Percentiles rank a stretch among this genome's conserved stretches.
phyloP scores from a whole-genome alignment of 2,888 invertebrate genomes.

The Agriopis aurantiaria region DNA sequence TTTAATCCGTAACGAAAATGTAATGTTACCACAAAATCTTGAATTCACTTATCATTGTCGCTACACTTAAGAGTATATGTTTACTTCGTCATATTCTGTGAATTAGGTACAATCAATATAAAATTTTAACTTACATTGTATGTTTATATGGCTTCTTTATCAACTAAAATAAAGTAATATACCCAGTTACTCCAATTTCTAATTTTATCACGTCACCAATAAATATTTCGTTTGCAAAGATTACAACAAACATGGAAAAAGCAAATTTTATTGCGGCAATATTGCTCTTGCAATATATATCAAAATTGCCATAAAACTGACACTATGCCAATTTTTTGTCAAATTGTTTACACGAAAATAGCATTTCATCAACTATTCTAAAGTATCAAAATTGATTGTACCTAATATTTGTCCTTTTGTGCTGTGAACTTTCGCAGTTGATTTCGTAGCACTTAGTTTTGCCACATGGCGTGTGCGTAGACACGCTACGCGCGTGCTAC shows the following conservation, averaged over 20 bases:
- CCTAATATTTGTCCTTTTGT: conserved; percentile 38
- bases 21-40: conserved; percentile 66
- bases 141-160: no score
- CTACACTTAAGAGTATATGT: conserved; percentile 56
- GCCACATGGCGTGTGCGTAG: conserved; percentile 72
- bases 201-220: not conserved
- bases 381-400: conserved; percentile 44
- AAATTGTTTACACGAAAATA: not conserved
- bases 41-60: conserved; percentile 60
- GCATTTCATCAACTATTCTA: not conserved
- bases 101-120: conserved; percentile 52
- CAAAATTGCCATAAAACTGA: not conserved
- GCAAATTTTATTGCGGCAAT: no score
- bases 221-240: not conserved
- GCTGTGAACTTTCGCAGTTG: conserved; percentile 47
- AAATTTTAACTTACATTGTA: not conserved
- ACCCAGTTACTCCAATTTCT: no score
- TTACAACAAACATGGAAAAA: not conserved
- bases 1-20: conserved; percentile 79
- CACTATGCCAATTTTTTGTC: conserved; percentile 8
- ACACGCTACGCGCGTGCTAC: conserved; percentile 76
- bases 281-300: not conserved
- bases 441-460: conserved; percentile 69
- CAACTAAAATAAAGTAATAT: no score
- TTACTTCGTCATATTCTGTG: conserved; percentile 45